Evolutionary conservation across 1,140 invertebrate genomes (phyloP).

Genomic region (Leptinotarsa lineolata): DNA sequence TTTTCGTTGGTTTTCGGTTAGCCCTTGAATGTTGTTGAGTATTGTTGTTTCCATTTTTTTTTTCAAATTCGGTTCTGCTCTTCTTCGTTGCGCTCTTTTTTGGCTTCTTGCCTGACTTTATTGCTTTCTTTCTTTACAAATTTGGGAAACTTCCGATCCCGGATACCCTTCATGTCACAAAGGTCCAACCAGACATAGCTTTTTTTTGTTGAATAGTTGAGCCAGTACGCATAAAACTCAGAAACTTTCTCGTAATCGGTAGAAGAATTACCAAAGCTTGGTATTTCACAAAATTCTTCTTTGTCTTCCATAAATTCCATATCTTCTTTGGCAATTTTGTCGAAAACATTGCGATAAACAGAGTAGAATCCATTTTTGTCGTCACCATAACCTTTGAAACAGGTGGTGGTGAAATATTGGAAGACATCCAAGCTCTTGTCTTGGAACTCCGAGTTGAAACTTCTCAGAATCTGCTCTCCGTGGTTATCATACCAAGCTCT

Average conservation of each 20-base stretch:
- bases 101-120: conserved; percentile 86
- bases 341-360: conserved; percentile 88
- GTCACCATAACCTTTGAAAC: conserved; percentile 89
- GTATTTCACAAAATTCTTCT: conserved; percentile 72
- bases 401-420: conserved; percentile 81
- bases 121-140: conserved; percentile 96
- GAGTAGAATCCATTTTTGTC: conserved; percentile 88
- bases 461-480: conserved; percentile 84
- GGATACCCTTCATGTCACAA: conserved; percentile 83
- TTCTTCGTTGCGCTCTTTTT: conserved; percentile 92
- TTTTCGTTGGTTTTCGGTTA: too few species aligned
- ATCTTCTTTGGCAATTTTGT: conserved; percentile 86
- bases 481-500: conserved; percentile 94
- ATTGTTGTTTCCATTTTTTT: too few species aligned
- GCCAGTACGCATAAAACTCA: conserved; percentile 94
- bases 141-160: conserved; percentile 76
- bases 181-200: conserved; percentile 87
- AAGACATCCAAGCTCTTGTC: conserved; percentile 89
- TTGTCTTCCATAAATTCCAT: too few species aligned
- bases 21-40: too few species aligned
- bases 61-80: too few species aligned
- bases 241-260: conserved; percentile 86
- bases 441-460: conserved; percentile 80
- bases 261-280: conserved; percentile 82
- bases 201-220: conserved; percentile 79